Evolutionary conservation across 2,888 invertebrate species (phyloP).

Genomic region (Invenusta paracnida): DNA sequence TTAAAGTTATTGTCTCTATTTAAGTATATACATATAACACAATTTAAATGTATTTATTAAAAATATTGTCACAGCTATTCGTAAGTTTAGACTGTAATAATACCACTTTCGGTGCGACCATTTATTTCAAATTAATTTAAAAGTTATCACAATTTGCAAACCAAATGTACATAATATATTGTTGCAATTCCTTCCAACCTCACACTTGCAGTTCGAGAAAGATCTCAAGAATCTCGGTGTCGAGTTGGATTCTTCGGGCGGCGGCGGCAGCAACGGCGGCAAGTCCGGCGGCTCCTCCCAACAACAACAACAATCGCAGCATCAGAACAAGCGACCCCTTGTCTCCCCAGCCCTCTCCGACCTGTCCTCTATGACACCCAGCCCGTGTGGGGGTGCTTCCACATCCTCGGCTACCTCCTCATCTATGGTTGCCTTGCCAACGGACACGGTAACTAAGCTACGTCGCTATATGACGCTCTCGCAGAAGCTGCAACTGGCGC

Average conservation of each 20-base stretch:
- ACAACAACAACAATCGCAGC: neutral
- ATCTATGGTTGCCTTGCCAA: neutral
- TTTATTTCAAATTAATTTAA: no score
- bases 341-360: neutral
- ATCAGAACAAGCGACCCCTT: neutral
- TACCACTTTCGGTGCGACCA: no score
- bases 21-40: no score
- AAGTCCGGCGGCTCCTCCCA: neutral
- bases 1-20: no score
- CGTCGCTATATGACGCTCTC: neutral
- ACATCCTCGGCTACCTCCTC: neutral
- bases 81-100: no score
- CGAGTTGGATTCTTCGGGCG: neutral
- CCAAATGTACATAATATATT: no score
- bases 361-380: neutral
- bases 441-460: neutral
- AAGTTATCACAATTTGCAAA: no score
- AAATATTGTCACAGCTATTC: no score
- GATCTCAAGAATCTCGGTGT: neutral
- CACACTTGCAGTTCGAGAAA: neutral
- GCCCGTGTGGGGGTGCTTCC: neutral
- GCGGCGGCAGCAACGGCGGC: neutral
- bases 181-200: no score
- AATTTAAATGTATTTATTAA: no score
- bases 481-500: neutral